A percentile compares a stretch with the other conserved stretches of the same genome.
These are phyloP conservation scores for Todiramphus saurophagus DNA, from an alignment of 2,113 vertebrate species.

Conservation along the genomic window DNA sequence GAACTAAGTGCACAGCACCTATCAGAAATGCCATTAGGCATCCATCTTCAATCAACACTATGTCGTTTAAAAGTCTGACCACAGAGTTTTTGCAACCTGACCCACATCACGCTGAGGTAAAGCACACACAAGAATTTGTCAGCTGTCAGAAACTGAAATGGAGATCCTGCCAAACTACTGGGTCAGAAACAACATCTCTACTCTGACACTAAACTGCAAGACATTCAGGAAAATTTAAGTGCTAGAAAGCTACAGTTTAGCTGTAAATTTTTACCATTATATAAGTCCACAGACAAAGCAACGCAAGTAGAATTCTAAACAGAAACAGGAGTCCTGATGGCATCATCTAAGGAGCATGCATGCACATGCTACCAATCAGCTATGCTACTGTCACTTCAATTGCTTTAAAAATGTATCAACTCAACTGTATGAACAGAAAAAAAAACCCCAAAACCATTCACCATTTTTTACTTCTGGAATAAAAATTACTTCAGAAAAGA, in stretches of 20 bases:
- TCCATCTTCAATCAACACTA: background rate
- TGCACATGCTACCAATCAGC: background rate
- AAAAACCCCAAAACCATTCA: background rate
- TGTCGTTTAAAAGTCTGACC: background rate
- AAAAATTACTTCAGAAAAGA: background rate
- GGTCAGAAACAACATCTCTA: background rate
- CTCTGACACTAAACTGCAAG: background rate
- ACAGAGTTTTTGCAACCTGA: background rate
- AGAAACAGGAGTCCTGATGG: background rate
- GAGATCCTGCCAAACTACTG: background rate
- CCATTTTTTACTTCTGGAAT: background rate
- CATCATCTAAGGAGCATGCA: background rate
- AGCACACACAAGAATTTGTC: background rate
- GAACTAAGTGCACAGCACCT: background rate
- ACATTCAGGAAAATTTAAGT: background rate
- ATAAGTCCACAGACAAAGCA: background rate
- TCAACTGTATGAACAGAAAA: background rate
- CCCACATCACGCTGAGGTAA: background rate
- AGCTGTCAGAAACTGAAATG: background rate
- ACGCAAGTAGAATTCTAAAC: background rate
- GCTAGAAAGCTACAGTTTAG: background rate
- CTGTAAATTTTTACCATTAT: background rate
- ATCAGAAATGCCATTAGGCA: background rate
- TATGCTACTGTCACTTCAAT: background rate
- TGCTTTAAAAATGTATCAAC: background rate